Conservation (phyloP, 2,797 vertebrate species). For the Propithecus perrieri region DNA sequence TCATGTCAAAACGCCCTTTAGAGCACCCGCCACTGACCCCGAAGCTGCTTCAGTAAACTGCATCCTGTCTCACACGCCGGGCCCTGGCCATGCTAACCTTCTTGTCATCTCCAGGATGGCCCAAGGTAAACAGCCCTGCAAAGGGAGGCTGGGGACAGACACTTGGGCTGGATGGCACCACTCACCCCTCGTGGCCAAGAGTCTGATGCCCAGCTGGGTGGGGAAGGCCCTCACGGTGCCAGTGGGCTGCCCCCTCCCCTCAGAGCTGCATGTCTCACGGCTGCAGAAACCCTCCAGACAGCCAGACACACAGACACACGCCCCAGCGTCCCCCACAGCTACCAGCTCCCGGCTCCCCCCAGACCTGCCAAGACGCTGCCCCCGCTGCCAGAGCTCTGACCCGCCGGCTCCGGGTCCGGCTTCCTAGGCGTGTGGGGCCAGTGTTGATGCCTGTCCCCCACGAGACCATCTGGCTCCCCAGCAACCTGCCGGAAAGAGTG, state of each 20-base stretch:
- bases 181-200: background rate
- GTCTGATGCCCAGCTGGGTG: background rate
- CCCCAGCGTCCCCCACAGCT: background rate
- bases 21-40: fast-evolving
- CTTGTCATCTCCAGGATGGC: background rate
- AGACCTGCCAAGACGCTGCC: no score
- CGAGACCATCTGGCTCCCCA: background rate
- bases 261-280: background rate
- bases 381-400: background rate
- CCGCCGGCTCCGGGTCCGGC: background rate
- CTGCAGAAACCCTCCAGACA: background rate
- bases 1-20: fast-evolving
- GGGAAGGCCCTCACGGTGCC: background rate
- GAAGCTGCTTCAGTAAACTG: fast-evolving
- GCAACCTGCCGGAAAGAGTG: background rate
- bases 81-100: background rate
- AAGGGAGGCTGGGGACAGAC: background rate
- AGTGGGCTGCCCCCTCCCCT: background rate
- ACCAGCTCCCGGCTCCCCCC: fast-evolving
- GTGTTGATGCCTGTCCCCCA: fast-evolving
- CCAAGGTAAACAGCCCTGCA: background rate
- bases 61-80: fast-evolving
- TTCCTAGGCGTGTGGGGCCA: background rate
- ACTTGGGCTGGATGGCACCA: no score
- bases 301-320: fast-evolving